Evolutionary conservation across 2,888 invertebrate genomes (phyloP).

Genomic region (Siphlonurus alternatus): DNA sequence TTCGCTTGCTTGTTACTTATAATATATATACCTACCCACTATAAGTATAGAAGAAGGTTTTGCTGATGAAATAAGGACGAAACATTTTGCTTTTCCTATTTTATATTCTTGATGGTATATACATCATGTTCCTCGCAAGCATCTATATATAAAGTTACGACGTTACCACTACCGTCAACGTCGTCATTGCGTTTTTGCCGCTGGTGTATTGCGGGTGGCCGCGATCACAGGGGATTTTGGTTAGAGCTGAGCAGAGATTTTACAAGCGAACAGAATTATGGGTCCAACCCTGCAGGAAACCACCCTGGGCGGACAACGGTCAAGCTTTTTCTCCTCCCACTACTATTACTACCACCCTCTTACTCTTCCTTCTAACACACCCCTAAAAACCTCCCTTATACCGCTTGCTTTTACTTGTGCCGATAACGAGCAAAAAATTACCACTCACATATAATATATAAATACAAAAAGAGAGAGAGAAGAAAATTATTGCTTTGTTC

Average conservation of each 20-base stretch:
- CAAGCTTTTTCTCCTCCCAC: neutral
- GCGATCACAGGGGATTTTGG: neutral
- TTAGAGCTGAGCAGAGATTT: slow-evolving; percentile 1
- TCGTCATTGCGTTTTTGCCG: slow-evolving; percentile 2
- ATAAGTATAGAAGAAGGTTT: too few species aligned
- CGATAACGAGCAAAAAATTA: slow-evolving; percentile 2
- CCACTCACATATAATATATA: neutral
- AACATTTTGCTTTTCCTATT: too few species aligned
- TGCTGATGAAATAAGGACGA: too few species aligned
- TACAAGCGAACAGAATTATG: neutral
- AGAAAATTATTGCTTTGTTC: slow-evolving; percentile 3
- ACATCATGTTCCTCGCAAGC: too few species aligned
- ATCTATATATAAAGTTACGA: too few species aligned
- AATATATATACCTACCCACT: too few species aligned
- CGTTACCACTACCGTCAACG: too few species aligned
- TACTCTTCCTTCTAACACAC: neutral
- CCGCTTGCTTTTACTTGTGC: neutral
- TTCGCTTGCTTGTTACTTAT: too few species aligned
- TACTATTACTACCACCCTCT: neutral
- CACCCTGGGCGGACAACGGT: slow-evolving; percentile 1
- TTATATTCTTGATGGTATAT: too few species aligned
- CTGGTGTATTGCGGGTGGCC: slow-evolving; percentile 3
- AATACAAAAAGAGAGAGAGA: neutral
- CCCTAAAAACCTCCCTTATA: neutral
- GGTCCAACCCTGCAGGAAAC: slow-evolving; percentile 1